These are phyloP conservation scores for Notarius lentiginosus DNA, from an alignment of 2,113 vertebrate genomes.

Conservation along the genomic window DNA sequence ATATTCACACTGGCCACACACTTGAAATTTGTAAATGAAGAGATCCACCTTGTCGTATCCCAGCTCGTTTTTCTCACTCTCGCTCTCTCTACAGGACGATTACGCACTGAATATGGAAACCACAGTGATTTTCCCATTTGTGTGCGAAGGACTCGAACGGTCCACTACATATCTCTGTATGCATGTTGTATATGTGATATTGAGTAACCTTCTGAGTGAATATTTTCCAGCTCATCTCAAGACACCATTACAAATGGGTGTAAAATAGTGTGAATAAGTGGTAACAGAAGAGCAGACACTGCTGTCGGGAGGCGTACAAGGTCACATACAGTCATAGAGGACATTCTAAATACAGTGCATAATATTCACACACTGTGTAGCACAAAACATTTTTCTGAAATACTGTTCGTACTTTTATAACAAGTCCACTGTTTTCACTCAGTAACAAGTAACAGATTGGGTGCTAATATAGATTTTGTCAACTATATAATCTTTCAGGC, in stretches of 20 bases:
- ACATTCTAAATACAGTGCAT: constrained; percentile 65
- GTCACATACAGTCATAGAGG: constrained; percentile 60
- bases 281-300: constrained; percentile 53
- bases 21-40: constrained; percentile 72
- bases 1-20: constrained; percentile 70
- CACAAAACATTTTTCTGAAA: not conserved
- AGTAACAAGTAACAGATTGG: not conserved
- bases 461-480: not conserved
- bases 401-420: not conserved
- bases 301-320: constrained; percentile 42
- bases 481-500: not conserved
- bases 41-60: constrained; percentile 64
- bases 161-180: constrained; percentile 50
- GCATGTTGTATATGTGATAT: constrained; percentile 66
- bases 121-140: constrained; percentile 68
- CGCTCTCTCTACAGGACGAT: constrained; percentile 54
- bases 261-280: constrained; percentile 64
- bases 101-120: constrained; percentile 61
- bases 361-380: constrained; percentile 46
- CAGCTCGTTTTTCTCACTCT: constrained; percentile 8
- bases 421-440: not conserved
- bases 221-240: constrained; percentile 60
- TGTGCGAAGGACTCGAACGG: constrained; percentile 66
- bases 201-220: constrained; percentile 64
- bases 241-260: constrained; percentile 72